Evolutionary conservation across 2,113 vertebrate species (phyloP).

Genomic region (Agapornis roseicollis): DNA sequence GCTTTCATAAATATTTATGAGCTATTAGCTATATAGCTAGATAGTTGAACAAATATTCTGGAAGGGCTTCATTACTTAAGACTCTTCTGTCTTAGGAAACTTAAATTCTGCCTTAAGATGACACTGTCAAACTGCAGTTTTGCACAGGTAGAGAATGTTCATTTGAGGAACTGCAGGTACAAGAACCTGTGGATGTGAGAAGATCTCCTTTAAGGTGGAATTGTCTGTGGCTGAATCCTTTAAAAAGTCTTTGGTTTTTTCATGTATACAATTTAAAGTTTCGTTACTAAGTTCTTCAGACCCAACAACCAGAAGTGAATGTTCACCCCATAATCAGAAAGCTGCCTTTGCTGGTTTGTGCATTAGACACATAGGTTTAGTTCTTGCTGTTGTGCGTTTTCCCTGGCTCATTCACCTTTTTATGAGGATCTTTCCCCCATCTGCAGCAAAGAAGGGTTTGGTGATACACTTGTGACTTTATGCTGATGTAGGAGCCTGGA

Average conservation of each 20-base stretch:
- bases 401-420: background rate
- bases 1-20: background rate
- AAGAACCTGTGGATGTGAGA: background rate
- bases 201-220: background rate
- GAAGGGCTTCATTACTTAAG: background rate
- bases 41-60: background rate
- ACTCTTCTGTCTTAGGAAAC: background rate
- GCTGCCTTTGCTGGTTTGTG: background rate
- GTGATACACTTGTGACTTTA: background rate
- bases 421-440: background rate
- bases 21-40: background rate
- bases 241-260: background rate
- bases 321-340: background rate
- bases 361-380: rapidly evolving
- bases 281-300: background rate
- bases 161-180: background rate
- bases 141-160: background rate
- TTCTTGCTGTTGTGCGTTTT: background rate
- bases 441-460: background rate
- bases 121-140: background rate
- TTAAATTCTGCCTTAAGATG: background rate
- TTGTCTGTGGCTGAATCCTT: background rate
- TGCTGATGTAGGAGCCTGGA: background rate
- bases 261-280: background rate
- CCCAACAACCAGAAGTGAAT: background rate